Evolutionary conservation across 2,797 vertebrate species (phyloP).

Genomic region (Emydoidea blandingii): DNA sequence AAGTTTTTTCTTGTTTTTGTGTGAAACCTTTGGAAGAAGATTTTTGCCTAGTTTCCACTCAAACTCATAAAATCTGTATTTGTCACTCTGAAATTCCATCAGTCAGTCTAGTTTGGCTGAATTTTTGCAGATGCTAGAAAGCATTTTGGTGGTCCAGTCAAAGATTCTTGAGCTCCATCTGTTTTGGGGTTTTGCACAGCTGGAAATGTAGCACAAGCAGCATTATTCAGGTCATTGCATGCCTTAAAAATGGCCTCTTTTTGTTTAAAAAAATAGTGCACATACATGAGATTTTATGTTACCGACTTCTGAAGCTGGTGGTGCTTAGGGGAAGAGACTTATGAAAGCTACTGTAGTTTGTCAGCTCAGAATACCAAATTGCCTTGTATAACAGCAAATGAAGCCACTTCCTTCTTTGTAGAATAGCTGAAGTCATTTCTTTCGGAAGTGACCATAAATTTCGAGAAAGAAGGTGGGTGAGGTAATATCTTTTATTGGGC

Average conservation of each 20-base stretch:
- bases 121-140: background rate
- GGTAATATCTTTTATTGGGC: too few relatives aligned
- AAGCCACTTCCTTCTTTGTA: background rate
- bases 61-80: background rate
- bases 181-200: background rate
- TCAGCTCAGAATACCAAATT: background rate
- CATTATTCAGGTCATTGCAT: background rate
- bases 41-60: background rate
- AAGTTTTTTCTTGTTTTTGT: background rate
- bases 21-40: background rate
- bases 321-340: background rate
- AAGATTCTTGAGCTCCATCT: background rate
- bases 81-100: background rate
- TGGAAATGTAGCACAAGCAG: background rate
- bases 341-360: background rate
- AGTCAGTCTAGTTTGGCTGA: background rate
- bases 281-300: background rate
- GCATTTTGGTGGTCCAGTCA: background rate
- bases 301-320: background rate
- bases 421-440: background rate
- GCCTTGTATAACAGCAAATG: background rate
- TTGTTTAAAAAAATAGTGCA: background rate
- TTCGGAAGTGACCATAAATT: background rate
- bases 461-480: too few relatives aligned
- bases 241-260: too few relatives aligned